These are phyloP conservation scores for Imbricaverruca yamaguchii DNA, from an alignment of 2,888 invertebrate species.

Conservation along the genomic window DNA sequence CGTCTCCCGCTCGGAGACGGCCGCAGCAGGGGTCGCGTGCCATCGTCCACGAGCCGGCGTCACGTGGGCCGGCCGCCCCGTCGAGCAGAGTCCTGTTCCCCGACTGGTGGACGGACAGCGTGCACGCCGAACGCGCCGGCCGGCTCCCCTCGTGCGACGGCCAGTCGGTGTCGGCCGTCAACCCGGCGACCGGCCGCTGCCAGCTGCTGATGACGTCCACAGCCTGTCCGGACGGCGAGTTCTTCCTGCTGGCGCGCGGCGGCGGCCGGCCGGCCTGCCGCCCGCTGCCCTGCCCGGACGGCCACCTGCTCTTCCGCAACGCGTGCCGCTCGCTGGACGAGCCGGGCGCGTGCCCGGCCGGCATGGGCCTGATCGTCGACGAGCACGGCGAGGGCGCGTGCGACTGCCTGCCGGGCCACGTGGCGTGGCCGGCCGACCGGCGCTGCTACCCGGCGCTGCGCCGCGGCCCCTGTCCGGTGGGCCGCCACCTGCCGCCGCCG, in stretches of 20 bases:
- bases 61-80: not conserved
- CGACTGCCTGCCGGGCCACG: not conserved
- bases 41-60: not conserved
- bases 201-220: not conserved
- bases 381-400: not conserved
- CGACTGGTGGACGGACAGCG: not conserved
- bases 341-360: not conserved
- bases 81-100: not conserved
- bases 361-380: not conserved
- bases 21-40: too few species aligned
- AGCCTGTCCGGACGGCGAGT: not conserved
- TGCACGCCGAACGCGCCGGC: not conserved
- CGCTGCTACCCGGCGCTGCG: constrained; percentile 11
- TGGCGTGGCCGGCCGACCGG: not conserved
- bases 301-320: not conserved
- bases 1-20: too few species aligned
- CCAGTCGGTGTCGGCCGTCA: not conserved
- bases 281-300: not conserved
- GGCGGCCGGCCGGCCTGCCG: not conserved
- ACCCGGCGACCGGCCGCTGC: not conserved
- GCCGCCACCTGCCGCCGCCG: not conserved
- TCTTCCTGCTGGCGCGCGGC: not conserved
- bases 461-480: not conserved
- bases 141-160: not conserved
- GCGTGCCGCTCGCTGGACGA: not conserved